These are phyloP conservation scores for Coptodon rendalli DNA, from an alignment of 2,113 vertebrate species.

Conservation along the genomic window DNA sequence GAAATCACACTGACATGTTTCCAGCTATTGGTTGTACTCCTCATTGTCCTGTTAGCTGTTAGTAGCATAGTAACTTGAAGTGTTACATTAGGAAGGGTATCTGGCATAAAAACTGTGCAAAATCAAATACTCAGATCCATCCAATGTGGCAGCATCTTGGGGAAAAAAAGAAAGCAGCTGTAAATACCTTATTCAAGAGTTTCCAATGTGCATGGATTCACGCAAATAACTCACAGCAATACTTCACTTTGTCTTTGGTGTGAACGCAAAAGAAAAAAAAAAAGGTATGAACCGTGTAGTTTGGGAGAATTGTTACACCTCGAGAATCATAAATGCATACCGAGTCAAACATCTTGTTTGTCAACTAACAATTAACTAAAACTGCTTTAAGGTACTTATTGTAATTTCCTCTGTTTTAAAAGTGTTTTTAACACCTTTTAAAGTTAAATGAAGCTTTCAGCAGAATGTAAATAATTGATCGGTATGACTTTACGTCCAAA, in stretches of 20 bases:
- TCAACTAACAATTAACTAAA: neutral
- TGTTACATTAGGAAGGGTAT: neutral
- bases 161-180: fast-evolving
- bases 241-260: neutral
- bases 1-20: neutral
- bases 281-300: neutral
- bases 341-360: neutral
- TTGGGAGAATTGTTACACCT: neutral
- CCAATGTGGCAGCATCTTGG: neutral
- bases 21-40: neutral
- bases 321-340: neutral
- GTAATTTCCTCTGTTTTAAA: neutral
- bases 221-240: neutral
- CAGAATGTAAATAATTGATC: neutral
- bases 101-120: neutral
- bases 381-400: neutral
- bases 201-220: neutral
- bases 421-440: neutral
- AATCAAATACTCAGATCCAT: neutral
- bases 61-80: neutral
- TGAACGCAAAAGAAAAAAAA: neutral
- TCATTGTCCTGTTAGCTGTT: neutral
- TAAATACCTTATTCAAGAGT: neutral
- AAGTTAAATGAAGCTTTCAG: neutral
- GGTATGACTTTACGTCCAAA: neutral